These are phyloP conservation scores for Potamarius usumacintae DNA, from an alignment of 2,113 vertebrate genomes.

Conservation along the genomic window DNA sequence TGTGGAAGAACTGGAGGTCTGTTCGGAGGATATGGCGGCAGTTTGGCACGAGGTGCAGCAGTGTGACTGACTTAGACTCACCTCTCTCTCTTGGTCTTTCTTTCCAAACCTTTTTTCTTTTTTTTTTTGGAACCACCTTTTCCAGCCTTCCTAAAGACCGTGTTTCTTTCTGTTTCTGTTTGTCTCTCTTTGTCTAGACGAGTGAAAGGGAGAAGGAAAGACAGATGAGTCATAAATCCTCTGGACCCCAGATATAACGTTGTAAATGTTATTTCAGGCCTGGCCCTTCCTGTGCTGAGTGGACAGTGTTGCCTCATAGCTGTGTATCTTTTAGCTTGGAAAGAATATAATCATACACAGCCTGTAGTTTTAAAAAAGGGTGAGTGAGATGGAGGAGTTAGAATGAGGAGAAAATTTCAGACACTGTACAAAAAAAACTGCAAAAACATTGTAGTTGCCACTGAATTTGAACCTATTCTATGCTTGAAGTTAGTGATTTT, in stretches of 20 bases:
- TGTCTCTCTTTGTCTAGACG: not conserved
- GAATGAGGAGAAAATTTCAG: too few relatives aligned
- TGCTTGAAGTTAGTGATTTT: not conserved
- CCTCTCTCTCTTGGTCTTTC: not conserved
- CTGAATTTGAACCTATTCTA: not conserved
- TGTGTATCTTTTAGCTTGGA: constrained; percentile 18
- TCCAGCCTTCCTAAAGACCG: not conserved
- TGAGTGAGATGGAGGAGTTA: not conserved
- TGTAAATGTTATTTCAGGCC: constrained; percentile 35
- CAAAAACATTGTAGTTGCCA: not conserved
- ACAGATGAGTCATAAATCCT: constrained; percentile 44
- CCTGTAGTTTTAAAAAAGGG: not conserved
- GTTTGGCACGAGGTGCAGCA: constrained; percentile 50
- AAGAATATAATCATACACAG: not conserved
- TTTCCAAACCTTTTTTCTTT: not conserved
- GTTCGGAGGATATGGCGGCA: constrained; percentile 58
- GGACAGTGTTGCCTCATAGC: constrained; percentile 26
- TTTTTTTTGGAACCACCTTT: not conserved
- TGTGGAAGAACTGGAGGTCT: constrained; percentile 56
- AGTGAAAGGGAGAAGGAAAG: constrained; percentile 23
- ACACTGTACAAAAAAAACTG: not conserved
- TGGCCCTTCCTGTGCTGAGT: constrained; percentile 28
- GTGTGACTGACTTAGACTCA: constrained; percentile 19
- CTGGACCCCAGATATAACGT: constrained; percentile 17
- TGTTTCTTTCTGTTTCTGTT: not conserved